Evolutionary conservation across 2,113 vertebrate genomes (phyloP).

Genomic region (Mus spicilegus): DNA sequence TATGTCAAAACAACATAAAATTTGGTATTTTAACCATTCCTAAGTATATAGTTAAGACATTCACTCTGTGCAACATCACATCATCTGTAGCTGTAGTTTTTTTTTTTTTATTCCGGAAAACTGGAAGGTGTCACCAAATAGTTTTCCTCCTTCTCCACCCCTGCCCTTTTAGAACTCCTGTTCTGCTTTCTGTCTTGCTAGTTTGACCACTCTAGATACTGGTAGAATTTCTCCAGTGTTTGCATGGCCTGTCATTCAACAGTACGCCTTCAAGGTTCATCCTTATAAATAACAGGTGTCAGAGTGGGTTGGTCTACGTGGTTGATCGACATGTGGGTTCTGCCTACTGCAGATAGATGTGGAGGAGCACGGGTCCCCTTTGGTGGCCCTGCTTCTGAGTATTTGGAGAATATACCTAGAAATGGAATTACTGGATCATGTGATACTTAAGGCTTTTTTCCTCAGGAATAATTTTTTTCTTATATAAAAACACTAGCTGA

Average conservation of each 20-base stretch:
- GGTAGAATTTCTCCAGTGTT: not conserved
- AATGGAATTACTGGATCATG: not conserved
- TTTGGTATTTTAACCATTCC: not conserved
- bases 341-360: not conserved
- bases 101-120: not conserved
- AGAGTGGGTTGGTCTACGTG: not conserved
- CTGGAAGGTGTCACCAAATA: not conserved
- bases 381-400: not conserved
- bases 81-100: not conserved
- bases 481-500: not conserved
- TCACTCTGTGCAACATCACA: not conserved
- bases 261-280: not conserved
- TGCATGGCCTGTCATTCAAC: not conserved
- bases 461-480: slow-evolving; percentile 19
- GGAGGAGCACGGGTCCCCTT: not conserved
- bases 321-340: not conserved
- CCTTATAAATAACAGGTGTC: not conserved
- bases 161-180: not conserved
- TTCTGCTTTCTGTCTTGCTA: not conserved
- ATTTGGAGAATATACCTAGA: not conserved
- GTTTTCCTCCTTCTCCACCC: not conserved
- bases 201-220: not conserved
- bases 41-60: not conserved
- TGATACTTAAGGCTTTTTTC: not conserved
- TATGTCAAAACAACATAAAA: not conserved